These are phyloP conservation scores for Halocynthia aurantium DNA, from an alignment of 23 tunicate genomes.

Conservation along the genomic window DNA sequence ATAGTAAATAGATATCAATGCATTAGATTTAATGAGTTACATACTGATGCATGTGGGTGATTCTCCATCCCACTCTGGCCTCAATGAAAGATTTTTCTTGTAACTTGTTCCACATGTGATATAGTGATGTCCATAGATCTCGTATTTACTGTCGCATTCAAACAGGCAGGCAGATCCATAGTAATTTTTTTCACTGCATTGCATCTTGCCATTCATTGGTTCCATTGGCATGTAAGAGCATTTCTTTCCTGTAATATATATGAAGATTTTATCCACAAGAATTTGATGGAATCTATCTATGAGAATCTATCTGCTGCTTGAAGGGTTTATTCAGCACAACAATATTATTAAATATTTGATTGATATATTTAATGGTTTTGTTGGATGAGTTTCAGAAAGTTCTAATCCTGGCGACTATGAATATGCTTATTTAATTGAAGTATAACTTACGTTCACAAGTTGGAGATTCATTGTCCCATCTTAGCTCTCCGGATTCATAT, in stretches of 20 bases:
- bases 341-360: too few relatives aligned
- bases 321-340: too few relatives aligned
- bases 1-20: neutral
- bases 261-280: neutral
- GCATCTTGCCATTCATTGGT: neutral
- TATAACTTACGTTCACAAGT: constrained; percentile 12
- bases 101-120: neutral
- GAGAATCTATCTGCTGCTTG: too few relatives aligned
- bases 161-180: neutral
- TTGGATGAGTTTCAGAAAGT: too few relatives aligned
- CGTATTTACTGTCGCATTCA: neutral
- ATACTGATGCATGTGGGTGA: neutral
- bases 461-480: constrained; percentile 21
- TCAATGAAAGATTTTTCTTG: neutral
- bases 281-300: too few relatives aligned
- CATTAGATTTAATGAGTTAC: neutral
- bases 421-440: too few relatives aligned
- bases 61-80: constrained; percentile 1
- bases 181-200: neutral
- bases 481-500: neutral
- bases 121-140: neutral
- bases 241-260: neutral
- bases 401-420: too few relatives aligned
- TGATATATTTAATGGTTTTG: too few relatives aligned
- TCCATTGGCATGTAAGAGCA: neutral